These are phyloP conservation scores for Microdon myrmicae DNA, from an alignment of 2,888 invertebrate genomes.

Conservation along the genomic window DNA sequence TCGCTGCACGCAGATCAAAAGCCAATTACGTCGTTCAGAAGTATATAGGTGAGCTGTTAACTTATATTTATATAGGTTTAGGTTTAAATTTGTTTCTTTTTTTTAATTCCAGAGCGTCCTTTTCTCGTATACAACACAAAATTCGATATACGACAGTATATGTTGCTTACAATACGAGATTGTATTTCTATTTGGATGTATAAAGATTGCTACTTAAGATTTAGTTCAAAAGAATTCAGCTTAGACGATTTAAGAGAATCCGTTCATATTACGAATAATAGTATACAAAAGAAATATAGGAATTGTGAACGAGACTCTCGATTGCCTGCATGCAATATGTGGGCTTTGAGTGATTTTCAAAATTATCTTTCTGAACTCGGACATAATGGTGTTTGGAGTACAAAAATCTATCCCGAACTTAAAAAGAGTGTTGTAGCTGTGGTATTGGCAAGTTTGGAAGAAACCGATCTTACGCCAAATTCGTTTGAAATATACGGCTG, in stretches of 20 bases:
- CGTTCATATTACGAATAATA: conserved; percentile 88
- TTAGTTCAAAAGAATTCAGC: conserved; percentile 85
- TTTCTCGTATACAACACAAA: conserved; percentile 85
- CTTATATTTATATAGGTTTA: neutral
- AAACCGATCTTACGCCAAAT: conserved; percentile 75
- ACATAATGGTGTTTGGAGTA: conserved; percentile 71
- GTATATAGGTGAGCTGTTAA: conserved; percentile 78
- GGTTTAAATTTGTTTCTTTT: conserved; percentile 57
- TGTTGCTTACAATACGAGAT: conserved; percentile 76
- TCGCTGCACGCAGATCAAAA: conserved; percentile 70
- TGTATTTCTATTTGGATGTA: conserved; percentile 89
- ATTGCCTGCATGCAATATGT: conserved; percentile 85
- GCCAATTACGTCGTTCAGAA: conserved; percentile 86
- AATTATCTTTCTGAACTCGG: conserved; percentile 70
- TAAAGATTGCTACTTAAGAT: conserved; percentile 84
- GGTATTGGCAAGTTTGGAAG: conserved; percentile 80
- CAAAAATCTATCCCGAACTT: conserved; percentile 85
- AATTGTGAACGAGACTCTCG: conserved; percentile 69
- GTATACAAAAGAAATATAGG: conserved; percentile 82
- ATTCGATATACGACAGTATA: conserved; percentile 92
- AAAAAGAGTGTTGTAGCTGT: conserved; percentile 83
- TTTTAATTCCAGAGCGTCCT: conserved; percentile 75
- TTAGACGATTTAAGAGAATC: conserved; percentile 83
- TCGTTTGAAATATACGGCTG: conserved; percentile 92
- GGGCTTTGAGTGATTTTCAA: conserved; percentile 80